These are phyloP conservation scores for Ephydatia muelleri DNA, from an alignment of 37 sponge, comb jelly and placozoan species.

Conservation along the genomic window DNA sequence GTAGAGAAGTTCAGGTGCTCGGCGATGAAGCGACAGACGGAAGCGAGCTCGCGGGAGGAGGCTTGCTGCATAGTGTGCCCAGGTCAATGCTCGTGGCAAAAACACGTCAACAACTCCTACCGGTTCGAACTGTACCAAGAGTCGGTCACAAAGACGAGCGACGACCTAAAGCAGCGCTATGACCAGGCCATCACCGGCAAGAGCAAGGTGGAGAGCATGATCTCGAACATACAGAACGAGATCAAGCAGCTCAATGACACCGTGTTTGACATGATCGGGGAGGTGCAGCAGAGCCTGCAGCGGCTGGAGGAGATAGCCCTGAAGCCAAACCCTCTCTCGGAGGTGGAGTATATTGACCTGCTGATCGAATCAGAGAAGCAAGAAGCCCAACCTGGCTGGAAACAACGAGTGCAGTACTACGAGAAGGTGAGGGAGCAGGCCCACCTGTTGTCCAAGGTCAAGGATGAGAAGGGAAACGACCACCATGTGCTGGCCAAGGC, in stretches of 20 bases:
- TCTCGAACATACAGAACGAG: conserved; percentile 22
- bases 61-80: conserved; percentile 58
- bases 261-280: conserved; percentile 14
- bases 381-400: conserved; percentile 44
- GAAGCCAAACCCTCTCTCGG: conserved; percentile 62
- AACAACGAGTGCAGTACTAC: conserved; percentile 36
- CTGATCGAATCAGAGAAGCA: conserved; percentile 70
- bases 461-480: neutral
- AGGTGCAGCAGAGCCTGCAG: conserved; percentile 23
- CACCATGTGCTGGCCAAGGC: neutral
- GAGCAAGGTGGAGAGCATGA: conserved; percentile 20
- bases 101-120: conserved; percentile 62
- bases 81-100: conserved; percentile 58
- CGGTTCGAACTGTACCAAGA: conserved; percentile 53
- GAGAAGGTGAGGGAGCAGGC: conserved; percentile 34
- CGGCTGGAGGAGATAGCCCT: conserved; percentile 72
- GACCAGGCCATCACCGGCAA: conserved; percentile 35
- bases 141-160: conserved; percentile 40
- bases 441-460: neutral
- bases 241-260: conserved; percentile 5
- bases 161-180: conserved; percentile 62
- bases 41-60: neutral
- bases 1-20: conserved; percentile 52
- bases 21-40: conserved; percentile 53
- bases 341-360: conserved; percentile 78